Evolutionary conservation across 2,888 invertebrate genomes (phyloP).

Genomic region (Nebria salina): DNA sequence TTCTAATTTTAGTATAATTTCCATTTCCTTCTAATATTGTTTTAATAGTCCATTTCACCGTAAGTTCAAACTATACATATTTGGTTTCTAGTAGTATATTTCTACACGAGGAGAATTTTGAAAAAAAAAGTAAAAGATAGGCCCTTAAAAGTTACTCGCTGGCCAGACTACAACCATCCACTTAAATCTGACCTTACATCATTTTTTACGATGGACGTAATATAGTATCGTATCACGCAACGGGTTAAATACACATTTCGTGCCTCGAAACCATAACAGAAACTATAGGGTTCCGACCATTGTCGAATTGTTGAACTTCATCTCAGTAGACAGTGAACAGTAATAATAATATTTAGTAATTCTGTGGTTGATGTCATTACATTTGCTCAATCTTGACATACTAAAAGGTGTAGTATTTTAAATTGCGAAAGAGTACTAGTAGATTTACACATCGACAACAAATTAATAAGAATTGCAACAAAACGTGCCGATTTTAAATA

Average conservation of each 20-base stretch:
- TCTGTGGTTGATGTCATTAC: neutral
- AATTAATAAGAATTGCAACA: neutral
- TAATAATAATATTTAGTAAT: neutral
- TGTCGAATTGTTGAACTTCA: neutral
- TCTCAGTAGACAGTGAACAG: neutral
- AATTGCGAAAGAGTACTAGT: neutral
- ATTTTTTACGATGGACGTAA: conserved; percentile 1
- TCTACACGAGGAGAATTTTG: neutral
- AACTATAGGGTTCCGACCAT: neutral
- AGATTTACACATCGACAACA: neutral
- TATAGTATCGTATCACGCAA: neutral
- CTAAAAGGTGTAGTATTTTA: neutral
- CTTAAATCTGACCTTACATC: neutral
- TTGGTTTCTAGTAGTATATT: no score
- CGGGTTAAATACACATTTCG: neutral
- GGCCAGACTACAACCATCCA: neutral
- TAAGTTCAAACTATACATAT: no score
- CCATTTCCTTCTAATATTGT: no score
- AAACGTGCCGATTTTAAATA: neutral
- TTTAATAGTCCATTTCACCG: no score
- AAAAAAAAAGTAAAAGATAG: neutral
- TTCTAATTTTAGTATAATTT: no score
- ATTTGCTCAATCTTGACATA: neutral
- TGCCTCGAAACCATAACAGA: neutral
- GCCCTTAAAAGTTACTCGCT: neutral